These are phyloP conservation scores for Tholera decimalis DNA, from an alignment of 2,888 invertebrate species.

Conservation along the genomic window DNA sequence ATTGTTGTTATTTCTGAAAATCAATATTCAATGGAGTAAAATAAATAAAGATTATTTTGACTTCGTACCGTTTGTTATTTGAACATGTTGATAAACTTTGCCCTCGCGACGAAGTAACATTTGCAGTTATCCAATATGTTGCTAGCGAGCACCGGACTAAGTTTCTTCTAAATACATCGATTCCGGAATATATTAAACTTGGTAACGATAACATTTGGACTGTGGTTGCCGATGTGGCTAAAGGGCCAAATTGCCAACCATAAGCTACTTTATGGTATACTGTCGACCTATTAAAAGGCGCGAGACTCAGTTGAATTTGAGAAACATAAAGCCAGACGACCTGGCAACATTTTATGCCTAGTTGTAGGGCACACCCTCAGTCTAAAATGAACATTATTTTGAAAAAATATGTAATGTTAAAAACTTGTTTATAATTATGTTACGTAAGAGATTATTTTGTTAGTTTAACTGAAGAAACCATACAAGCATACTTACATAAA, in stretches of 20 bases:
- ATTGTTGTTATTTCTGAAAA: background rate
- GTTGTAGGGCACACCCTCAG: too few species aligned
- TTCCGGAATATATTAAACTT: background rate
- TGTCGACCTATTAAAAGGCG: too few species aligned
- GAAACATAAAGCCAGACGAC: too few species aligned
- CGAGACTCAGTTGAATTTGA: background rate
- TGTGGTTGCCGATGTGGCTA: background rate
- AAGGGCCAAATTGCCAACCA: background rate
- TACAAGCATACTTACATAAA: constrained; percentile 9
- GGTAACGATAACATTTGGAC: background rate
- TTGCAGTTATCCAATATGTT: constrained; percentile 39
- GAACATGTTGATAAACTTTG: constrained; percentile 49
- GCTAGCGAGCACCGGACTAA: background rate
- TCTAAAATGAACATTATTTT: too few species aligned
- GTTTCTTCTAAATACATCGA: constrained; percentile 4
- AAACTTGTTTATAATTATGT: background rate
- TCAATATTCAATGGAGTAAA: background rate
- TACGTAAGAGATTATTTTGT: background rate
- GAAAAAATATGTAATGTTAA: too few species aligned
- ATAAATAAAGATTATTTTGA: constrained; percentile 22
- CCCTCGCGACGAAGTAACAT: constrained; percentile 28
- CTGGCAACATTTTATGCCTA: too few species aligned
- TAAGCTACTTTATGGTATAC: background rate
- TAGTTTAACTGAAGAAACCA: constrained; percentile 26
- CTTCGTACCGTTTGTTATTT: constrained; percentile 37